Conservation (phyloP, 2,797 vertebrate genomes). For the Argentina silus region DNA sequence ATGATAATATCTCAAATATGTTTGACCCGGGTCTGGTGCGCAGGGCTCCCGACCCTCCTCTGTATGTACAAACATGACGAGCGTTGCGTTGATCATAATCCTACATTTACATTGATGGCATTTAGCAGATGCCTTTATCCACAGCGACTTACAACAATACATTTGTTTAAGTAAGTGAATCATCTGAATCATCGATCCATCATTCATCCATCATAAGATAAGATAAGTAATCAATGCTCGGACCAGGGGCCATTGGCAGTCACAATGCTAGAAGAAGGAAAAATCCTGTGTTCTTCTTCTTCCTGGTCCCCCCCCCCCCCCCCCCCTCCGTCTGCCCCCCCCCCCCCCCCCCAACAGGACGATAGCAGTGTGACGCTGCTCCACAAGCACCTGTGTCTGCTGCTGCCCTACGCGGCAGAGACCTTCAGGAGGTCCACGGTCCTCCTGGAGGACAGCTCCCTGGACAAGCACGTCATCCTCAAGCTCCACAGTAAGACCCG, state of each 20-base stretch:
- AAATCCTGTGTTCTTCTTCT: neutral
- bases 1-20: too few relatives aligned
- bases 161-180: too few relatives aligned
- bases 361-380: constrained; percentile 78
- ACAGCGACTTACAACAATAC: too few relatives aligned
- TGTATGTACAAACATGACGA: neutral
- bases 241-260: too few relatives aligned
- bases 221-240: too few relatives aligned
- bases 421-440: constrained; percentile 77
- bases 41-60: too few relatives aligned
- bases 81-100: too few relatives aligned
- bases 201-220: too few relatives aligned
- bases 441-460: constrained; percentile 77
- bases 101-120: too few relatives aligned
- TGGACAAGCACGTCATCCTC: constrained; percentile 78
- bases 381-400: constrained; percentile 79
- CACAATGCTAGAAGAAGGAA: too few relatives aligned
- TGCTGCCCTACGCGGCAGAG: constrained; percentile 81
- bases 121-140: too few relatives aligned
- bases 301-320: neutral
- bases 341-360: constrained; percentile 56
- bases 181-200: neutral
- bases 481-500: constrained; percentile 79
- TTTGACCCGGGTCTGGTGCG: too few relatives aligned
- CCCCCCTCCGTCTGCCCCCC: constrained; percentile 5